A percentile compares a stretch with the other conserved stretches of the same genome.
Evolutionary conservation across 1,140 invertebrate species (phyloP).

Genomic region (Lysiphlebus fabarum): DNA sequence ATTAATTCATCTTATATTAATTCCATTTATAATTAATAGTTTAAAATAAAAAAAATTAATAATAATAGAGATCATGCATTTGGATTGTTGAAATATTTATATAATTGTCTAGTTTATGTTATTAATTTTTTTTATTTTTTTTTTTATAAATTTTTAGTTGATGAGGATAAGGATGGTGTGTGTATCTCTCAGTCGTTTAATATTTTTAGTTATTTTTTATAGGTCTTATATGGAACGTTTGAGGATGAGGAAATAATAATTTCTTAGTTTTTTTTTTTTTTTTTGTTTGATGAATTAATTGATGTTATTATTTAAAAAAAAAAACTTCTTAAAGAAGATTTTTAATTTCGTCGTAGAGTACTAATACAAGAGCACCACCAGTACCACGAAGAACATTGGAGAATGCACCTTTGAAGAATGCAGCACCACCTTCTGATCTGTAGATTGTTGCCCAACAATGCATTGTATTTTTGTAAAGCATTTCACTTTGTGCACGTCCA

Average conservation of each 20-base stretch:
- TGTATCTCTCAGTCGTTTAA: constrained; percentile 11
- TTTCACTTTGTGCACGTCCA: constrained; percentile 64
- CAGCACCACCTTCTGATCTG: constrained; percentile 62
- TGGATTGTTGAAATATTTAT: no score
- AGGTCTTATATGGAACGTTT: constrained; percentile 17
- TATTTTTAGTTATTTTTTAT: constrained; percentile 24
- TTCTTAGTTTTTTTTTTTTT: no score
- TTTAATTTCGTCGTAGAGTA: constrained; percentile 77
- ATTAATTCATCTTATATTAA: constrained; percentile 8
- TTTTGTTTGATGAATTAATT: constrained; percentile 12
- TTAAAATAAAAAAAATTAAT: not conserved
- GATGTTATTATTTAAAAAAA: constrained; percentile 6
- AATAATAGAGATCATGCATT: no score
- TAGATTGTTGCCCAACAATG: constrained; percentile 72
- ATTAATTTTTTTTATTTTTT: not conserved
- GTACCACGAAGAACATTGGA: constrained; percentile 77
- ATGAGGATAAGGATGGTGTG: constrained; percentile 10
- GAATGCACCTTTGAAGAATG: constrained; percentile 82
- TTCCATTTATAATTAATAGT: not conserved
- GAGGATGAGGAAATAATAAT: not conserved
- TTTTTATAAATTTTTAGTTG: constrained; percentile 7
- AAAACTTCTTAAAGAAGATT: constrained; percentile 55
- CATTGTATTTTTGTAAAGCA: constrained; percentile 70
- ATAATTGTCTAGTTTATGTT: no score
- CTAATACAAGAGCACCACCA: constrained; percentile 74